These are phyloP conservation scores for Meda fulgida DNA, from an alignment of 2,797 vertebrate species.

Conservation along the genomic window DNA sequence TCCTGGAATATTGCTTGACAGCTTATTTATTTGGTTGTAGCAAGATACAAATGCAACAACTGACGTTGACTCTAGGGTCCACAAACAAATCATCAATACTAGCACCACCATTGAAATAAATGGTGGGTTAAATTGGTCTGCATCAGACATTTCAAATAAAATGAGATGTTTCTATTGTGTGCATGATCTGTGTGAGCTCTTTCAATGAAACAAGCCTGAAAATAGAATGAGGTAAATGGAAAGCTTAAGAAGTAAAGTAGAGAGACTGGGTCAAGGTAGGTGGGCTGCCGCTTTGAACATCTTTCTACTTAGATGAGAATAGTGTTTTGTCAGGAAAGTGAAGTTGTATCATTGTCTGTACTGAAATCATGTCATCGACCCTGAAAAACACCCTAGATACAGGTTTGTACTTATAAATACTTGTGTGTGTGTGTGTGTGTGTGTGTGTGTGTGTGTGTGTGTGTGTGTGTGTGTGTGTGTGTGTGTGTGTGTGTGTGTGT, in stretches of 20 bases:
- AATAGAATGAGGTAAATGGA: not conserved
- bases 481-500: no score
- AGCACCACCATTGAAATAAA: constrained; percentile 10
- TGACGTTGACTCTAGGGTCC: not conserved
- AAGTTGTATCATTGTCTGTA: not conserved
- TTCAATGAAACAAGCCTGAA: not conserved
- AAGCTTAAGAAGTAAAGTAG: not conserved
- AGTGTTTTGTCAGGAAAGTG: constrained; percentile 5
- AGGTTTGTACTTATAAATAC: not conserved
- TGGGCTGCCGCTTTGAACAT: not conserved
- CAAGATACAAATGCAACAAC: constrained; percentile 20
- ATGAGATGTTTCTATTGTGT: not conserved
- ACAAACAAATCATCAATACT: constrained; percentile 17
- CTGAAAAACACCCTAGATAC: not conserved
- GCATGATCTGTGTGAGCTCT: constrained; percentile 10
- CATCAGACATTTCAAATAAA: not conserved
- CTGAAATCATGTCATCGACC: not conserved
- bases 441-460: no score
- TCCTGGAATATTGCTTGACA: constrained; percentile 20
- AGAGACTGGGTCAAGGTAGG: constrained; percentile 3
- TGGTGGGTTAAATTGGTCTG: constrained; percentile 1
- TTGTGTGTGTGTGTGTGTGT: no score
- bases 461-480: no score
- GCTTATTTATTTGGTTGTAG: constrained; percentile 28
- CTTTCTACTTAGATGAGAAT: not conserved